Conservation (phyloP, 23 tunicate species). For the Halocynthia roretzi region DNA sequence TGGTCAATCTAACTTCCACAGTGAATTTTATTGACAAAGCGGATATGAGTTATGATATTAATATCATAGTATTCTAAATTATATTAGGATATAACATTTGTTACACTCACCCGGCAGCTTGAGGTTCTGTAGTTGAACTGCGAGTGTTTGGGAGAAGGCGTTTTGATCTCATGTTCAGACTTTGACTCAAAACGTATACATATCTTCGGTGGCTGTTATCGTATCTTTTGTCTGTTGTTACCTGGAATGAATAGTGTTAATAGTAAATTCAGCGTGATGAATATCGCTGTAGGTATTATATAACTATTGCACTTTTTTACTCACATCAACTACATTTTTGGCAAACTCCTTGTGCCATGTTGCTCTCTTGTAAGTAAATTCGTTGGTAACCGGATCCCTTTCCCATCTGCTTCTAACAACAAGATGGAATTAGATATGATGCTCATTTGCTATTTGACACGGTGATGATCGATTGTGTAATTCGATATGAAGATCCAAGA, state of each 20-base stretch:
- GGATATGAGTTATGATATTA: background rate
- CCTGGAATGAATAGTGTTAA: conserved; percentile 32
- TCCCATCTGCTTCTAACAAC: conserved; percentile 54
- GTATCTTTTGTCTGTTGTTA: conserved; percentile 85
- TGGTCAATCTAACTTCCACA: background rate
- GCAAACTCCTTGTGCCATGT: conserved; percentile 92
- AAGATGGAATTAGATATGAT: background rate
- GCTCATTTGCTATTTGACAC: background rate
- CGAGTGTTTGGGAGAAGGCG: conserved; percentile 49
- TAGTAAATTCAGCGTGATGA: background rate
- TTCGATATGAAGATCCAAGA: background rate
- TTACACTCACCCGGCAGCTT: conserved; percentile 21
- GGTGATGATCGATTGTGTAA: background rate
- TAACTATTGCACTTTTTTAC: background rate
- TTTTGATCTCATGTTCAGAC: conserved; percentile 60
- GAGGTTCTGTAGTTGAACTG: conserved; percentile 1
- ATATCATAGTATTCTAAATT: background rate
- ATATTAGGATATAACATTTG: background rate
- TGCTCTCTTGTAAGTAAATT: conserved; percentile 53
- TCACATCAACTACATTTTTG: conserved; percentile 77
- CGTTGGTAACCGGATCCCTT: conserved; percentile 67
- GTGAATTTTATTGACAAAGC: background rate
- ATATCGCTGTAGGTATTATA: background rate
- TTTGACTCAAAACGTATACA: conserved; percentile 92
- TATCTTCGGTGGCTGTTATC: conserved; percentile 87